A percentile compares a stretch with the other conserved stretches of the same genome.
phyloP scores from a whole-genome alignment of 2,888 invertebrate genomes.

The Hypercompe scribonia region DNA sequence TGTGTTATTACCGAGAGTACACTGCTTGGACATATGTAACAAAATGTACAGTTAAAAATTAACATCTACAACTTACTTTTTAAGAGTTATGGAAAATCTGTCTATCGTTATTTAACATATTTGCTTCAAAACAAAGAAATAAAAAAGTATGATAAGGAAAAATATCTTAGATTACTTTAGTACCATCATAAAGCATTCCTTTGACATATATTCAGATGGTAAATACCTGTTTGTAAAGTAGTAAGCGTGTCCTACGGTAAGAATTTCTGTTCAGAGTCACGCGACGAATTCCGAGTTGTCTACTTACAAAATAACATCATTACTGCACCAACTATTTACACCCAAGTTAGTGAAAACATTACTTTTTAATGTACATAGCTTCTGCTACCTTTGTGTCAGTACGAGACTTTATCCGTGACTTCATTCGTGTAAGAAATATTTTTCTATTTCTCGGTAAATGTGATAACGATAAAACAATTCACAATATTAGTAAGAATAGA shows the following conservation, averaged over 20 bases:
- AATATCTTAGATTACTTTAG: no score
- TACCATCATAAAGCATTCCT: neutral
- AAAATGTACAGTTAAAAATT: no score
- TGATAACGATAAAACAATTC: neutral
- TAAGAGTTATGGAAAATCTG: neutral
- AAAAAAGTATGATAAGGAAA: neutral
- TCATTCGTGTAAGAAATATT: neutral
- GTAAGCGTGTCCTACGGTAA: conserved; percentile 66
- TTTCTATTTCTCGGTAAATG: neutral
- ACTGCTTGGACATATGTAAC: no score
- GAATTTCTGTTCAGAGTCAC: conserved; percentile 76
- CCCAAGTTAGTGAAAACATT: conserved; percentile 44
- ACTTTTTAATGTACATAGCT: conserved; percentile 31
- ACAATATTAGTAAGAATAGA: neutral
- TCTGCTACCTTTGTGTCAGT: conserved; percentile 2
- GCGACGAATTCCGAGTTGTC: conserved; percentile 72
- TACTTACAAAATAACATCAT: conserved; percentile 68
- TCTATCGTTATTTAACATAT: no score
- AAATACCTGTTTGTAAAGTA: conserved; percentile 58
- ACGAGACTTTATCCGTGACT: neutral
- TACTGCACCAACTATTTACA: conserved; percentile 50
- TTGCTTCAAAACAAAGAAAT: neutral
- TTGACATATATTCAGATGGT: conserved; percentile 49
- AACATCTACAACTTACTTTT: neutral
- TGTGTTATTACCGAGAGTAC: no score